phyloP scores from a whole-genome alignment of 1,140 invertebrate species.

The Gryllus bimaculatus region DNA sequence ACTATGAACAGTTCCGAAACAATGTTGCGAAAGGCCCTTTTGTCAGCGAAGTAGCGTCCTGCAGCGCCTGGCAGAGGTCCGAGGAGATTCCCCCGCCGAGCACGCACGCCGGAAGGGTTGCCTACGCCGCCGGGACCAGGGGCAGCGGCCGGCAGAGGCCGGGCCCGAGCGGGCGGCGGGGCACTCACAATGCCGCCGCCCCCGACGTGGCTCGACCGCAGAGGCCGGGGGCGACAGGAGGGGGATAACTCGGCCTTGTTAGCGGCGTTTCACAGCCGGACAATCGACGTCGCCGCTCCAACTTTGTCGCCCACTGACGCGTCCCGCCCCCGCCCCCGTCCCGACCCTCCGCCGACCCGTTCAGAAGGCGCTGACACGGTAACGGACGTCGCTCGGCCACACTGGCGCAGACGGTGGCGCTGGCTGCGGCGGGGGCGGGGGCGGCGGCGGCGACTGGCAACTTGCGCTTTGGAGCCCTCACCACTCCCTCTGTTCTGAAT shows the following conservation, averaged over 20 bases:
- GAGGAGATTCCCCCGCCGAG: neutral
- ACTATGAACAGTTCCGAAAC: too few species aligned
- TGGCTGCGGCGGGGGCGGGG: too few species aligned
- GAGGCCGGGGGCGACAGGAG: neutral
- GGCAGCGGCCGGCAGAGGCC: neutral
- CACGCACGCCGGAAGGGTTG: neutral
- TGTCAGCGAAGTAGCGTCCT: too few species aligned
- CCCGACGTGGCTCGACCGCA: neutral
- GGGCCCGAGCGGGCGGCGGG: too few species aligned
- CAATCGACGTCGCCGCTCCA: neutral
- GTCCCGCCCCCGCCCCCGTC: neutral
- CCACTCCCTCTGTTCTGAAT: too few species aligned
- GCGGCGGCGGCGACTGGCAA: too few species aligned
- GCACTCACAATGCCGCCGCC: neutral
- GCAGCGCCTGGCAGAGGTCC: too few species aligned
- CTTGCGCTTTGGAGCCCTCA: too few species aligned
- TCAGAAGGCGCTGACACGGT: neutral
- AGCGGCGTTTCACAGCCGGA: neutral
- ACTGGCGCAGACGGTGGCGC: too few species aligned
- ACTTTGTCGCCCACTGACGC: neutral
- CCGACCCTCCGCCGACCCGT: neutral
- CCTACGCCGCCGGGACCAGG: neutral
- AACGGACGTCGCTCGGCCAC: neutral
- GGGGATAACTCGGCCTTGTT: neutral
- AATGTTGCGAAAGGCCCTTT: too few species aligned